Evolutionary conservation across 2,113 vertebrate species (phyloP).

Genomic region (Myrmecobius fasciatus): DNA sequence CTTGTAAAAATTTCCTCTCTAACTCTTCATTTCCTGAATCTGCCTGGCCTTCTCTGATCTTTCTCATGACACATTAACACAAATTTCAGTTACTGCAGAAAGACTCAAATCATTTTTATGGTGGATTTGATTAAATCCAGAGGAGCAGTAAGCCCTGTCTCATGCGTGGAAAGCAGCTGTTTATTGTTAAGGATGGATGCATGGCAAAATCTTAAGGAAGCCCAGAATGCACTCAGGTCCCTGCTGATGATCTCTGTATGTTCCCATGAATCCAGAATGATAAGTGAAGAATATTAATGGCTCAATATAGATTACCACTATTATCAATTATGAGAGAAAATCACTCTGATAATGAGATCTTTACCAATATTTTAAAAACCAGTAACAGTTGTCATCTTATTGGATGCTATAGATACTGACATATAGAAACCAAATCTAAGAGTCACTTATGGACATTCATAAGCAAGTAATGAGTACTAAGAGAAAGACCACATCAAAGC

Average conservation of each 20-base stretch:
- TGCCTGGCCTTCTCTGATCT: background rate
- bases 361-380: background rate
- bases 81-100: background rate
- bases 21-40: background rate
- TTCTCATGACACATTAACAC: background rate
- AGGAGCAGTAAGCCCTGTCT: background rate
- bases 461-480: background rate
- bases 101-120: background rate
- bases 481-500: background rate
- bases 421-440: background rate
- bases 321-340: background rate
- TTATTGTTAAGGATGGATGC: background rate
- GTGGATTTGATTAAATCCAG: conserved; percentile 1
- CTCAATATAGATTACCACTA: background rate
- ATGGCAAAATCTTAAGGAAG: background rate
- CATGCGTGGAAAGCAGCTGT: background rate
- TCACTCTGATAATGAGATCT: background rate
- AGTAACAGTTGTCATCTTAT: background rate
- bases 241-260: background rate
- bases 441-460: background rate
- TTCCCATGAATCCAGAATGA: background rate
- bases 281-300: background rate
- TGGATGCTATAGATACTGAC: background rate
- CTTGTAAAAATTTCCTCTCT: background rate
- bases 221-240: background rate